Percentiles rank a stretch among this genome's conserved stretches.
These are phyloP conservation scores for Cydia splendana DNA, from an alignment of 1,140 invertebrate species.

Conservation along the genomic window DNA sequence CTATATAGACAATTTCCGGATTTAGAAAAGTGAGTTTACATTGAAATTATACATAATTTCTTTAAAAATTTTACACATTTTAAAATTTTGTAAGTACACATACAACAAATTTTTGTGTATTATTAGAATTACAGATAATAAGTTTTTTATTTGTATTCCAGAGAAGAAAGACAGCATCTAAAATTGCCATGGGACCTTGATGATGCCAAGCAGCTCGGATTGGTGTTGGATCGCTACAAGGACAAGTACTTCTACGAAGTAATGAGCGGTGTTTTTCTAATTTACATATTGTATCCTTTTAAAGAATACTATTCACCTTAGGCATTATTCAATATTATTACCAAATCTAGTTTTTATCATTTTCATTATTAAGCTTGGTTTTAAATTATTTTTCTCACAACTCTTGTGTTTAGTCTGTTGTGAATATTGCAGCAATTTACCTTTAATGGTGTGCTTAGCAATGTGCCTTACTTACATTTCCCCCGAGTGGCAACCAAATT, in stretches of 20 bases:
- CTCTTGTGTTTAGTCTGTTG: too few relatives aligned
- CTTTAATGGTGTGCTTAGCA: too few relatives aligned
- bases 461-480: too few relatives aligned
- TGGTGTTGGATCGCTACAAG: conserved; percentile 95
- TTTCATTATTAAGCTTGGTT: too few relatives aligned
- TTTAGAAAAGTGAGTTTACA: conserved; percentile 87
- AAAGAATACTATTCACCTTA: conserved; percentile 20
- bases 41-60: not conserved
- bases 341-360: too few relatives aligned
- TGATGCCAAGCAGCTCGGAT: conserved; percentile 97
- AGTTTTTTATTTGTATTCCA: conserved; percentile 79
- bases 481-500: too few relatives aligned
- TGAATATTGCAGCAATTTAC: too few relatives aligned
- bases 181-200: conserved; percentile 96
- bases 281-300: conserved; percentile 99
- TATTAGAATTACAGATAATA: not conserved
- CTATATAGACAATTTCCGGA: conserved; percentile 90
- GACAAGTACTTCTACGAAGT: conserved; percentile 97
- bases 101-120: not conserved
- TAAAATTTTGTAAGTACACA: too few relatives aligned
- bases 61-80: not conserved
- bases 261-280: conserved; percentile 91
- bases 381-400: too few relatives aligned
- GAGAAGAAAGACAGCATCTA: conserved; percentile 92
- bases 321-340: not conserved